Evolutionary conservation across 2,888 invertebrate genomes (phyloP).

Genomic region (Geotrupes spiniger): DNA sequence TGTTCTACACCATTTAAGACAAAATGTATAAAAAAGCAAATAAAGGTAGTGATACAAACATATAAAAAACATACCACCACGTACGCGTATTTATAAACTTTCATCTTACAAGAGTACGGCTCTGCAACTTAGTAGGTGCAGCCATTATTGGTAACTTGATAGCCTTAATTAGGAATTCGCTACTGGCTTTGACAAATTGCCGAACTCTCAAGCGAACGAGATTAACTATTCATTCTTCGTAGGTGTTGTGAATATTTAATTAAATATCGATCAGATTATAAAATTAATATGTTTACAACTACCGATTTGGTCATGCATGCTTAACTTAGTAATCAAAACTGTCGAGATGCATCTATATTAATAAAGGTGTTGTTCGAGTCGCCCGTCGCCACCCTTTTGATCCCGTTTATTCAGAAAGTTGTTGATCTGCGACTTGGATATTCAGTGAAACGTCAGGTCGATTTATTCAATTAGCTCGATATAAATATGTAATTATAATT

Average conservation of each 20-base stretch:
- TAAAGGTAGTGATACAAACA: no score
- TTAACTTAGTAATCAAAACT: constrained; percentile 14
- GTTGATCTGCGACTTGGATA: no score
- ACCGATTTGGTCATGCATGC: constrained; percentile 15
- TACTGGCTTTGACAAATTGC: constrained; percentile 33
- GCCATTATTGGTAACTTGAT: constrained; percentile 31
- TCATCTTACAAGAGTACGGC: not conserved
- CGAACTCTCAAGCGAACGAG: constrained; percentile 22
- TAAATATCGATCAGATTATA: constrained; percentile 21
- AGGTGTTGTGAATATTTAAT: constrained; percentile 21
- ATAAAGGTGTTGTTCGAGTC: no score
- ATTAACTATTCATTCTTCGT: constrained; percentile 20
- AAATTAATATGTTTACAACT: constrained; percentile 21
- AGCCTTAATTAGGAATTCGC: constrained; percentile 32
- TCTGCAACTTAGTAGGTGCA: constrained; percentile 13
- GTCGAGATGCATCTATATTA: constrained; percentile 12
- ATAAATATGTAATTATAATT: no score
- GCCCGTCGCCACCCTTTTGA: no score
- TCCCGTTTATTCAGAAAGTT: no score
- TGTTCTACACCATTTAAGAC: no score
- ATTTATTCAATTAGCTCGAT: no score
- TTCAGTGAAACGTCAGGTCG: no score
- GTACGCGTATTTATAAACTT: no score
- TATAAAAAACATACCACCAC: no score
- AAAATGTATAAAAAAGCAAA: no score